Evolutionary conservation across 2,113 vertebrate species (phyloP).

Genomic region (Proterorhinus semilunaris): DNA sequence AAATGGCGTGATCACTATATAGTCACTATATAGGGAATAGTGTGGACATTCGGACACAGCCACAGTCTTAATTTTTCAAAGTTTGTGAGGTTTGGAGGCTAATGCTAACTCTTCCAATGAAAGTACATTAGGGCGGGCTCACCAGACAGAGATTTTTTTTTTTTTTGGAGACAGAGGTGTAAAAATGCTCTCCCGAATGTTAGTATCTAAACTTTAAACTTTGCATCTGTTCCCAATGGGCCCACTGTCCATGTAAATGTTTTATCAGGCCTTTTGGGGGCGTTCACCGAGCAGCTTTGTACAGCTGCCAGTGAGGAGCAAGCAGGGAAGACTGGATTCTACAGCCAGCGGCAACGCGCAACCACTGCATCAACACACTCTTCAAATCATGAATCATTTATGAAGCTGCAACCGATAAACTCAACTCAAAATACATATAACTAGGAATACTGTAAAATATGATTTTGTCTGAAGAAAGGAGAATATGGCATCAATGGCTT

Average conservation of each 20-base stretch:
- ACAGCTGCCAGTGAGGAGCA: constrained; percentile 51
- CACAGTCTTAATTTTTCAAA: too few species aligned
- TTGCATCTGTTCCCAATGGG: constrained; percentile 35
- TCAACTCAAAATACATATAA: background rate
- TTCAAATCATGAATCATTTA: constrained; percentile 45
- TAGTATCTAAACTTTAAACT: constrained; percentile 44
- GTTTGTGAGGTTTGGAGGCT: too few species aligned
- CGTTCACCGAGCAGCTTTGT: constrained; percentile 72
- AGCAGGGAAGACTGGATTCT: constrained; percentile 48
- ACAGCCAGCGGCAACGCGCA: constrained; percentile 28
- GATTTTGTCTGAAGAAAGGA: background rate
- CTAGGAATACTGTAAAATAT: background rate
- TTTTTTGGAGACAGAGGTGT: background rate
- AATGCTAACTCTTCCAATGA: too few species aligned
- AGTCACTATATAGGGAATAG: too few species aligned
- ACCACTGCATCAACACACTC: constrained; percentile 37
- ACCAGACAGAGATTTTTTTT: too few species aligned
- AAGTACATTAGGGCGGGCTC: too few species aligned
- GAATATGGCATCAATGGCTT: background rate
- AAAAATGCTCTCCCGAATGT: constrained; percentile 28
- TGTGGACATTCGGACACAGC: too few species aligned
- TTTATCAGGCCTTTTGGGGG: constrained; percentile 70
- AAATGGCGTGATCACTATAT: too few species aligned
- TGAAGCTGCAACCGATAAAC: constrained; percentile 28
- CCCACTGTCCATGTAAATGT: constrained; percentile 74